phyloP scores from a whole-genome alignment of 2,888 invertebrate species.

The Orgyia antiqua region DNA sequence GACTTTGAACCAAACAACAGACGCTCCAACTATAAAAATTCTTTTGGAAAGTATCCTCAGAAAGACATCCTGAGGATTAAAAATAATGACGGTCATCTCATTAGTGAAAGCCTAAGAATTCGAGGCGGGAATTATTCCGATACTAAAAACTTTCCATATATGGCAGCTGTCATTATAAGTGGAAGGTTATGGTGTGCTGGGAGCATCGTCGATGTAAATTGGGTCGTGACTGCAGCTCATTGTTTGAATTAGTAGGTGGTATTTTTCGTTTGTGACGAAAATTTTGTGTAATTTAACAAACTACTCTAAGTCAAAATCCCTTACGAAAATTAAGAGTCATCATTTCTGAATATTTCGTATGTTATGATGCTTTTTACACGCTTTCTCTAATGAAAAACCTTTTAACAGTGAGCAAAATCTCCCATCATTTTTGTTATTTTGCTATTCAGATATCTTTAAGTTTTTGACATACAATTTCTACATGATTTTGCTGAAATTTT shows the following conservation, averaged over 20 bases:
- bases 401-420: no score
- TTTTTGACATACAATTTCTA: no score
- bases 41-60: not conserved
- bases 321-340: no score
- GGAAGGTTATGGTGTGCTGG: slow-evolving; percentile 67
- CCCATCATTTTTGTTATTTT: no score
- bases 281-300: no score
- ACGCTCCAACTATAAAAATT: not conserved
- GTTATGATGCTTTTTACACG: no score
- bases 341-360: no score
- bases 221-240: slow-evolving; percentile 67
- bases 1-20: not conserved
- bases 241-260: slow-evolving; percentile 65
- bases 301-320: no score
- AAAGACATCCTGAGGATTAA: not conserved
- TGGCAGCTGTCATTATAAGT: slow-evolving; percentile 65
- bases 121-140: slow-evolving; percentile 25
- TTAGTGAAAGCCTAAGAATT: not conserved
- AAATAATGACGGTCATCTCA: not conserved
- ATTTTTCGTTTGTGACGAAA: no score
- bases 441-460: no score
- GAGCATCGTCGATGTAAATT: slow-evolving; percentile 59
- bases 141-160: slow-evolving; percentile 58
- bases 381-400: no score
- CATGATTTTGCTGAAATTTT: no score